Percentiles rank a stretch among this genome's conserved stretches.
phyloP scores from a whole-genome alignment of 2,113 vertebrate genomes.

The Colaptes auratus region DNA sequence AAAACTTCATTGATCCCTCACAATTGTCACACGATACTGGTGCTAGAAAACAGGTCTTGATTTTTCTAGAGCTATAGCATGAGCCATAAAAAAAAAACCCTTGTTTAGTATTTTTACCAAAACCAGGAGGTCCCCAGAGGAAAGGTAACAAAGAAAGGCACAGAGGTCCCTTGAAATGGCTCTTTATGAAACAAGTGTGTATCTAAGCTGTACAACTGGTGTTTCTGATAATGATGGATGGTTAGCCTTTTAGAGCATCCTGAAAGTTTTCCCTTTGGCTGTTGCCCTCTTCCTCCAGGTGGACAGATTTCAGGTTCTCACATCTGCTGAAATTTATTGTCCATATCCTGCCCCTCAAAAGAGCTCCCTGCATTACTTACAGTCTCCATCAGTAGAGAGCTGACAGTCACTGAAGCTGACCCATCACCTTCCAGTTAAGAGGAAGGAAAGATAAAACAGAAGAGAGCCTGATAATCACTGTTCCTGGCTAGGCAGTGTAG shows the following conservation, averaged over 20 bases:
- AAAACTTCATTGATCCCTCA: neutral
- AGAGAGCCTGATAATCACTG: neutral
- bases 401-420: neutral
- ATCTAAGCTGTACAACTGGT: neutral
- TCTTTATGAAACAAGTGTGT: neutral
- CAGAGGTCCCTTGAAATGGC: neutral
- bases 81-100: neutral
- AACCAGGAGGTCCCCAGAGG: neutral
- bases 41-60: neutral
- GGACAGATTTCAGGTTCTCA: neutral
- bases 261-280: neutral
- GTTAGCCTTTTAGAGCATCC: neutral
- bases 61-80: neutral
- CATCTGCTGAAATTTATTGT: neutral
- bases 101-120: conserved; percentile 26
- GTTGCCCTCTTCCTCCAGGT: neutral
- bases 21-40: rapidly evolving
- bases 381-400: neutral
- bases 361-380: neutral
- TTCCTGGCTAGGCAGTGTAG: neutral
- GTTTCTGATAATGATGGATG: neutral
- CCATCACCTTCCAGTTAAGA: neutral
- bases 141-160: neutral
- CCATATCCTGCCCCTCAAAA: neutral
- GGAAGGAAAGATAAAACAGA: neutral